These are phyloP conservation scores for Mastacembelus armatus DNA, from an alignment of 2,797 vertebrate genomes.

Conservation along the genomic window DNA sequence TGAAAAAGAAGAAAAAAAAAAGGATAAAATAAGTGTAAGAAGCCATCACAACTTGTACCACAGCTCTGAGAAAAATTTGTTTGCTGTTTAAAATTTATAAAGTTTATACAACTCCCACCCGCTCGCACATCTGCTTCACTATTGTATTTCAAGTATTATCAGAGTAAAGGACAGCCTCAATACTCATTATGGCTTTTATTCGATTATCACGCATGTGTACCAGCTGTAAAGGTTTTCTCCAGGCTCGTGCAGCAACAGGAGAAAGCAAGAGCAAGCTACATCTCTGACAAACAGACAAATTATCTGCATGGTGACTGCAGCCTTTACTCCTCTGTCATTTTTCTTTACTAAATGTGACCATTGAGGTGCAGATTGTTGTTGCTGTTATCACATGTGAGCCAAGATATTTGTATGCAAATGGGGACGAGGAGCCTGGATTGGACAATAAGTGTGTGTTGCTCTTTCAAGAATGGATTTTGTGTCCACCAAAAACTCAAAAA, in stretches of 20 bases:
- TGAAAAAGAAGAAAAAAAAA: too few relatives aligned
- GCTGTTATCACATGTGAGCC: neutral
- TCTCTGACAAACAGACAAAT: conserved; percentile 15
- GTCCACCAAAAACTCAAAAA: too few relatives aligned
- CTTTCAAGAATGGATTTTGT: neutral
- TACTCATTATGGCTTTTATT: conserved; percentile 10
- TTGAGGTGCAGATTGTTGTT: neutral
- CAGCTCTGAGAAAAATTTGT: too few relatives aligned
- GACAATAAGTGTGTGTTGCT: neutral
- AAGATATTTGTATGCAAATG: conserved; percentile 18
- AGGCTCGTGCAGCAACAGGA: conserved; percentile 26
- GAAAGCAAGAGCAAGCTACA: neutral
- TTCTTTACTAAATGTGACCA: neutral
- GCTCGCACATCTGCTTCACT: neutral
- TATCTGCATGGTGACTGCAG: conserved; percentile 21
- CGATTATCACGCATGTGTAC: conserved; percentile 36
- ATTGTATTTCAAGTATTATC: neutral
- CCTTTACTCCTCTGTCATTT: neutral
- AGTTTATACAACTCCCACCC: too few relatives aligned
- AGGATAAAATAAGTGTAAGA: too few relatives aligned
- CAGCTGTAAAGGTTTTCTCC: conserved; percentile 9
- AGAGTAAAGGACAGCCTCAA: conserved; percentile 9
- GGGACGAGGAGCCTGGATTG: neutral
- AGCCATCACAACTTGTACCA: neutral
- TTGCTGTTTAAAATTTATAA: too few relatives aligned